phyloP scores from a whole-genome alignment of 1,140 invertebrate genomes.

The Caenorhabditis latens region DNA sequence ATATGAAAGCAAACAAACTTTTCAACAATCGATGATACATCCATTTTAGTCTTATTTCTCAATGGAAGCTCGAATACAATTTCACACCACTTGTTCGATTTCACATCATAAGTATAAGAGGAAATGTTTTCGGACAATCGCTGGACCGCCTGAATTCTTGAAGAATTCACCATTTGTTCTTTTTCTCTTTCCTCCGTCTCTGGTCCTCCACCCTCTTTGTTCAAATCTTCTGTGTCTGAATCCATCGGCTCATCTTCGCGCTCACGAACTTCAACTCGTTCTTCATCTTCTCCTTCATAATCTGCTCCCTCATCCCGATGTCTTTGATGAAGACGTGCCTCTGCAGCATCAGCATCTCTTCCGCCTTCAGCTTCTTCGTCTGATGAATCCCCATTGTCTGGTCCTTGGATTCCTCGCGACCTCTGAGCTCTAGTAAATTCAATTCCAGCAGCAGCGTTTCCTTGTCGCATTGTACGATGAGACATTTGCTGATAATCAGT shows the following conservation, averaged over 20 bases:
- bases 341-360: constrained; percentile 77
- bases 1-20: constrained; percentile 19
- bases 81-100: constrained; percentile 84
- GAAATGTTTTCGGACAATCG: constrained; percentile 34
- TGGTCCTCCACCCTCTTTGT: constrained; percentile 81
- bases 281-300: constrained; percentile 80
- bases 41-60: constrained; percentile 79
- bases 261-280: constrained; percentile 77
- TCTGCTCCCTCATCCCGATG: constrained; percentile 82
- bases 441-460: constrained; percentile 60
- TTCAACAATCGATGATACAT: constrained; percentile 86
- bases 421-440: constrained; percentile 42
- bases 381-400: constrained; percentile 77
- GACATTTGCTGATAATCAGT: constrained; percentile 65
- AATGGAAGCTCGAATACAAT: constrained; percentile 82
- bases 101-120: constrained; percentile 46
- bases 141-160: constrained; percentile 39
- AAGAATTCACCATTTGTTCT: constrained; percentile 21
- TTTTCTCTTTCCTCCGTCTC: constrained; percentile 66
- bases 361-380: constrained; percentile 78
- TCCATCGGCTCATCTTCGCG: constrained; percentile 7
- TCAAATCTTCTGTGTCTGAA: constrained; percentile 78
- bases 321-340: constrained; percentile 71
- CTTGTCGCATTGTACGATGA: constrained; percentile 64
- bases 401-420: constrained; percentile 39